These are phyloP conservation scores for Entomobrya proxima DNA, from an alignment of 2,888 invertebrate genomes.

Conservation along the genomic window DNA sequence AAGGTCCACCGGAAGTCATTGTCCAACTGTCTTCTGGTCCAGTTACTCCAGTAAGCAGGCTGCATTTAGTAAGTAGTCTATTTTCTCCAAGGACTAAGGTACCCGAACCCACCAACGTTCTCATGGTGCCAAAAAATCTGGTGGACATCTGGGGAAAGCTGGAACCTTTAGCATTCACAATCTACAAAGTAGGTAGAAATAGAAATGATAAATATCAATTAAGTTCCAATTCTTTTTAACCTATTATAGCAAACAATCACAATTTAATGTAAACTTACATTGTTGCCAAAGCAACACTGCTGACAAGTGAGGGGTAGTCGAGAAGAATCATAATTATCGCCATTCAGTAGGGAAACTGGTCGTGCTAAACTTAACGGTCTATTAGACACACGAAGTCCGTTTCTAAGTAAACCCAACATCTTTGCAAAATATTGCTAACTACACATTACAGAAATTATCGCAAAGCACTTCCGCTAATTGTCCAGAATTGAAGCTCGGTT, in stretches of 20 bases:
- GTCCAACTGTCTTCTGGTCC: not conserved
- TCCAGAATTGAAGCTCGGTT: no score
- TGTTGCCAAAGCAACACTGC: not conserved
- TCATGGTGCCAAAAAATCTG: slow-evolving; percentile 12
- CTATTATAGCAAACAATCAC: no score
- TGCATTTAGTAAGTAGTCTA: not conserved
- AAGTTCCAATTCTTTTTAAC: no score
- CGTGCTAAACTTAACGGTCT: not conserved
- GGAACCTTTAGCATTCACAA: not conserved
- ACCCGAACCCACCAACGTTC: not conserved
- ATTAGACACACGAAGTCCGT: not conserved
- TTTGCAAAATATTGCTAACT: not conserved
- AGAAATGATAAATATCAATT: no score
- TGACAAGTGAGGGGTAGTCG: not conserved
- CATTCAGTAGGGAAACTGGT: not conserved
- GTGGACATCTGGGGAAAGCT: not conserved
- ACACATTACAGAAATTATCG: no score
- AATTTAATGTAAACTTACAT: not conserved
- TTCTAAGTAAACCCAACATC: not conserved
- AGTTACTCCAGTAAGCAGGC: not conserved
- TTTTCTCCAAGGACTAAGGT: not conserved
- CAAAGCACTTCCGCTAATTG: no score
- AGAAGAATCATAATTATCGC: no score
- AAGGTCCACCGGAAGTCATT: not conserved
- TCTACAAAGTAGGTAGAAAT: not conserved